Evolutionary conservation across 2,113 vertebrate species (phyloP).

Genomic region (Oreocharis arfaki): DNA sequence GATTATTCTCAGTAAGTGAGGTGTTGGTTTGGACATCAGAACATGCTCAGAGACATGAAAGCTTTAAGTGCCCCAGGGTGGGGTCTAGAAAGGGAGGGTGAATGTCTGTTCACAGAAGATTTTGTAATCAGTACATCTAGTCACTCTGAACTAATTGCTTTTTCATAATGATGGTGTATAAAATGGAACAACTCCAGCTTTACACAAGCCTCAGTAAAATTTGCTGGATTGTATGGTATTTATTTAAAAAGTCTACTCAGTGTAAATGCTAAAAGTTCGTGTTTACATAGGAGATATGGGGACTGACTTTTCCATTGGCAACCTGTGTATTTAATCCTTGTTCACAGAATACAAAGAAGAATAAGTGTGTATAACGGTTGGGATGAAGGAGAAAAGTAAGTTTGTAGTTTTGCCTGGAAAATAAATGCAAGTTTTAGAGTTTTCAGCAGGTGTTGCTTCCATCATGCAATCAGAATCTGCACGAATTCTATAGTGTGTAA

Average conservation of each 20-base stretch:
- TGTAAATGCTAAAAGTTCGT: not conserved
- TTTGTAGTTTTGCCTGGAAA: not conserved
- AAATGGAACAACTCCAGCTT: not conserved
- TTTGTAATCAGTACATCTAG: conserved; percentile 2
- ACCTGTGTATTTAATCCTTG: not conserved
- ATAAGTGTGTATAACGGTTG: not conserved
- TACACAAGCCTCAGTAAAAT: not conserved
- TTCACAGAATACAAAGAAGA: not conserved
- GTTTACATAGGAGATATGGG: not conserved
- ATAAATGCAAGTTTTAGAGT: not conserved
- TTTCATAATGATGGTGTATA: not conserved
- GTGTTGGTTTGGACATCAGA: not conserved
- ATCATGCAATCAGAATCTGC: not conserved
- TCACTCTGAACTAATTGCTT: conserved; percentile 3
- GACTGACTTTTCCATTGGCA: not conserved
- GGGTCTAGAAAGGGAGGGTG: not conserved
- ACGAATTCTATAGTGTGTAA: not conserved
- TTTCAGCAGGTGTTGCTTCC: not conserved
- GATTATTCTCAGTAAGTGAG: not conserved
- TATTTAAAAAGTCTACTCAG: not conserved
- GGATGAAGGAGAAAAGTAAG: not conserved
- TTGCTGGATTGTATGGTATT: not conserved
- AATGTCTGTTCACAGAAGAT: not conserved
- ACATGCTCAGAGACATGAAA: not conserved
- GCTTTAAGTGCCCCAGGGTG: not conserved